Conservation (phyloP, 2,113 vertebrate genomes). For the Callospermophilus lateralis region DNA sequence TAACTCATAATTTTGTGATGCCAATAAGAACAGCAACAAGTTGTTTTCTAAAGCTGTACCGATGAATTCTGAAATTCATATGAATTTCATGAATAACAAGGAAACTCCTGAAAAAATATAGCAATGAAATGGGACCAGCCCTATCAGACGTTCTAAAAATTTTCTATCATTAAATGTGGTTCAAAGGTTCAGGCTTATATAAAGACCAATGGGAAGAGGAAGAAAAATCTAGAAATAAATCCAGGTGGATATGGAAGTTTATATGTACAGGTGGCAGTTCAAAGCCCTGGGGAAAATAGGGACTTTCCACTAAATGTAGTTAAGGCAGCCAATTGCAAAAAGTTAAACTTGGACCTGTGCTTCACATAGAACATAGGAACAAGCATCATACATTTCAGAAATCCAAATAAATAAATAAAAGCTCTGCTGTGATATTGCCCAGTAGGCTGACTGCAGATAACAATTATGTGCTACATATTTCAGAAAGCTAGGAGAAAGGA, state of each 20-base stretch:
- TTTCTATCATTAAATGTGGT: background rate
- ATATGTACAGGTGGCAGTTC: background rate
- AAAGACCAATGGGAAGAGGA: background rate
- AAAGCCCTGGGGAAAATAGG: background rate
- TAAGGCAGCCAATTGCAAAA: background rate
- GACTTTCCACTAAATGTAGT: background rate
- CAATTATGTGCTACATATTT: background rate
- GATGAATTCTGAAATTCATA: background rate
- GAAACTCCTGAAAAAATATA: background rate
- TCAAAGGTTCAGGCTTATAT: background rate
- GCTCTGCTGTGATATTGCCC: background rate
- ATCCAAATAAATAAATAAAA: background rate
- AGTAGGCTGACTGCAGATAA: background rate
- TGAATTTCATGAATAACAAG: background rate
- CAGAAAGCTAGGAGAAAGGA: background rate
- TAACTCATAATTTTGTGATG: background rate
- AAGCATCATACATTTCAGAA: background rate
- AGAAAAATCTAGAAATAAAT: background rate
- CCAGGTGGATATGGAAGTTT: background rate
- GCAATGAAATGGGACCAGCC: background rate
- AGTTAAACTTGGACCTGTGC: background rate
- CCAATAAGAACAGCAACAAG: background rate
- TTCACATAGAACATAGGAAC: background rate
- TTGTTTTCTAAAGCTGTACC: background rate
- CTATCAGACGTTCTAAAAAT: background rate